These are phyloP conservation scores for Epinotia bilunana DNA, from an alignment of 2,888 invertebrate genomes.

Conservation along the genomic window DNA sequence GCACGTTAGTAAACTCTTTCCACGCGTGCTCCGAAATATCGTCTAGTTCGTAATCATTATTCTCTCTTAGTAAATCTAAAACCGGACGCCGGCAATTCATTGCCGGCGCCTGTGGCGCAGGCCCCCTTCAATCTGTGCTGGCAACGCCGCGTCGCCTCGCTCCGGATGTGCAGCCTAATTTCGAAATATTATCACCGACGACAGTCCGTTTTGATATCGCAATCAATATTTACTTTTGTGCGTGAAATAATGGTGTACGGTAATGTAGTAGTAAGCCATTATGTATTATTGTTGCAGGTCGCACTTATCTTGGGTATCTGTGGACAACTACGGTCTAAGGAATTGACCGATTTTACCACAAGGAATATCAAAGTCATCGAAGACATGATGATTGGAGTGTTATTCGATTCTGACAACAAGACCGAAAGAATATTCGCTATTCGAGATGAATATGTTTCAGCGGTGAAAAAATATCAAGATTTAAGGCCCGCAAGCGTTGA, in stretches of 20 bases:
- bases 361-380: constrained; percentile 7
- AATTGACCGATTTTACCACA: background rate
- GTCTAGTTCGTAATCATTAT: too few relatives aligned
- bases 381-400: constrained; percentile 13
- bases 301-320: constrained; percentile 26
- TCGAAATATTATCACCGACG: background rate
- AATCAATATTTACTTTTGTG: background rate
- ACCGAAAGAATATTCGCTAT: constrained; percentile 23
- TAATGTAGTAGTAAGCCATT: background rate
- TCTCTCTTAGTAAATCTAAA: background rate
- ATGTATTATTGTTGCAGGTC: constrained; percentile 16
- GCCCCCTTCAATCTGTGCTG: background rate
- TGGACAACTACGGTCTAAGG: background rate
- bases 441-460: constrained; percentile 16
- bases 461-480: constrained; percentile 17
- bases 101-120: background rate
- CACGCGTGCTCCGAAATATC: too few relatives aligned
- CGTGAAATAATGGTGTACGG: too few relatives aligned
- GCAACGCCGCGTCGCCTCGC: background rate
- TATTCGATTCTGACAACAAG: constrained; percentile 3
- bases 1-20: too few relatives aligned
- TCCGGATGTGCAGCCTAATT: background rate
- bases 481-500: background rate
- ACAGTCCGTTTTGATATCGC: background rate
- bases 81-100: background rate